phyloP scores from a whole-genome alignment of 1,140 invertebrate genomes.

The Dreissena rostriformis region DNA sequence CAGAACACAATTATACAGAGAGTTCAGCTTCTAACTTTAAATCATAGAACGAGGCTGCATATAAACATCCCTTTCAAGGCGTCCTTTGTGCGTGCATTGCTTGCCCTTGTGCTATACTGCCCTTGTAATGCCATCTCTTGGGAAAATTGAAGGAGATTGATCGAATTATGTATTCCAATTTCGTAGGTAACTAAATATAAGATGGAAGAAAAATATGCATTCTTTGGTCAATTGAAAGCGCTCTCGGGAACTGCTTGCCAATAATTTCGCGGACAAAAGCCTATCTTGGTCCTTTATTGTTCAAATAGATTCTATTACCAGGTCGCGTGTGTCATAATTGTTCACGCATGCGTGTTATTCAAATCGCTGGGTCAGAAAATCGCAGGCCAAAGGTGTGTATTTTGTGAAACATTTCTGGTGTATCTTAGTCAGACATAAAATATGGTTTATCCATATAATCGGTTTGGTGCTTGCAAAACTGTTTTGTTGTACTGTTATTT shows the following conservation, averaged over 20 bases:
- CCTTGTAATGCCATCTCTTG: too few species aligned
- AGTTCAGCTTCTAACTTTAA: too few species aligned
- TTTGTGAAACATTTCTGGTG: too few species aligned
- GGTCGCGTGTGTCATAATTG: conserved; percentile 27
- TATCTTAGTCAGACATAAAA: too few species aligned
- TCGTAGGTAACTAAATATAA: conserved; percentile 36
- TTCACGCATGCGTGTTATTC: conserved; percentile 21
- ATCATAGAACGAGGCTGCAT: too few species aligned
- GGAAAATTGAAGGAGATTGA: neutral
- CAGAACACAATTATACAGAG: too few species aligned
- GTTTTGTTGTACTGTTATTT: too few species aligned
- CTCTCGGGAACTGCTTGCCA: conserved; percentile 18
- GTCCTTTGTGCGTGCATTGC: too few species aligned
- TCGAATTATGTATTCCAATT: conserved; percentile 31
- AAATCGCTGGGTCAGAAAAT: neutral
- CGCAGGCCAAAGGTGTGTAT: neutral
- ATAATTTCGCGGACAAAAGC: conserved; percentile 32
- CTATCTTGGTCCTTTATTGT: conserved; percentile 23
- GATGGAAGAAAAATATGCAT: conserved; percentile 21
- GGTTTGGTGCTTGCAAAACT: too few species aligned
- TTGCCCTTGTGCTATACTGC: too few species aligned
- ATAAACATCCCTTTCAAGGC: too few species aligned
- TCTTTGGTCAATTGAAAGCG: conserved; percentile 43
- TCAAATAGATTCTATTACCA: conserved; percentile 25
- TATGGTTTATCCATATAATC: too few species aligned